Conservation (phyloP, 2,888 invertebrate genomes). For the Agonopterix alstromeriana region DNA sequence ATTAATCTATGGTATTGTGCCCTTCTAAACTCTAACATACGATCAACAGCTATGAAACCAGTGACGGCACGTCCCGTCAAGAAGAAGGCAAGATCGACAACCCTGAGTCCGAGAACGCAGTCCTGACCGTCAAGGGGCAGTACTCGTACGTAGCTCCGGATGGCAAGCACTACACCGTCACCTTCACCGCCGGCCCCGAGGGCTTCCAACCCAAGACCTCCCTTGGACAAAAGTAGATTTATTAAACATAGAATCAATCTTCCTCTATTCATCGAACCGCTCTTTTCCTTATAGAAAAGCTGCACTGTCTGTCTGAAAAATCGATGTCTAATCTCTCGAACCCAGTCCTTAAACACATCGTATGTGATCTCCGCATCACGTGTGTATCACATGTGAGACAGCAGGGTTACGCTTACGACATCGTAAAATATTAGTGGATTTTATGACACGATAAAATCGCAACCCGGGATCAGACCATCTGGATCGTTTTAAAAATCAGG, state of each 20-base stretch:
- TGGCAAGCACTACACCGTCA: conserved; percentile 80
- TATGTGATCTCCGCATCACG: neutral
- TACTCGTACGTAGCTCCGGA: conserved; percentile 80
- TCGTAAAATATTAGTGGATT: no score
- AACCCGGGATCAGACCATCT: no score
- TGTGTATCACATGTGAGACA: neutral
- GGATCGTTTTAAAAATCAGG: no score
- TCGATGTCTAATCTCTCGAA: no score
- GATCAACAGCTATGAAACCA: conserved; percentile 77
- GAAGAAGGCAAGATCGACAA: conserved; percentile 81
- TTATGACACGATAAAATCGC: no score
- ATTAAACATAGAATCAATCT: no score
- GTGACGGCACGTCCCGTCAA: conserved; percentile 80
- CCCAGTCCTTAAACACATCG: neutral
- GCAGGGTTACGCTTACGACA: no score
- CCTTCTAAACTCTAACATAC: neutral
- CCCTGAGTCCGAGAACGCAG: conserved; percentile 79
- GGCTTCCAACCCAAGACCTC: conserved; percentile 77
- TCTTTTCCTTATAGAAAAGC: no score
- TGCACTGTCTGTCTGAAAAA: no score
- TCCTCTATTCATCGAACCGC: no score
- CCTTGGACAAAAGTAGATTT: conserved; percentile 43
- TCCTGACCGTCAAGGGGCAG: conserved; percentile 78
- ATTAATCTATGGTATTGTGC: no score
- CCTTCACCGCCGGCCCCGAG: conserved; percentile 79